Percentiles rank a stretch among this genome's conserved stretches.
Conservation (phyloP, 2,888 invertebrate species). For the Ormyrus thymus region DNA sequence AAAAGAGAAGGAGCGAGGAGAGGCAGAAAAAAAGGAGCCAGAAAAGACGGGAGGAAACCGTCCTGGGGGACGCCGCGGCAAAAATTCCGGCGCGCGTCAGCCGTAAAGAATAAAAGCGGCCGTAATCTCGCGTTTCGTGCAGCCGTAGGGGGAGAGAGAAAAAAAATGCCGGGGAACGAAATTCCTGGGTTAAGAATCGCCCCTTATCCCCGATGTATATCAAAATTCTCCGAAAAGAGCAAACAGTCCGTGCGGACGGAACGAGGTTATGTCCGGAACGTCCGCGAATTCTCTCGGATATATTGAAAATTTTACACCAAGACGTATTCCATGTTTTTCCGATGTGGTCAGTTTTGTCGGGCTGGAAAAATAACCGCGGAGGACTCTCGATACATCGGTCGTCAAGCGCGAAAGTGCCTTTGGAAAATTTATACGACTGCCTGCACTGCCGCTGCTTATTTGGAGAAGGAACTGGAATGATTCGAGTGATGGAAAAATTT, state of each 20-base stretch:
- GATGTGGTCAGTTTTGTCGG: not conserved
- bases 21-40: no score
- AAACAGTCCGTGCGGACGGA: not conserved
- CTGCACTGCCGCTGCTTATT: no score
- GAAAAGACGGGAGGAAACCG: not conserved
- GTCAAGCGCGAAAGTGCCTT: no score
- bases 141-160: not conserved
- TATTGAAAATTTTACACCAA: constrained; percentile 31
- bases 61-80: constrained; percentile 4
- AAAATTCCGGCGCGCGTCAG: constrained; percentile 20
- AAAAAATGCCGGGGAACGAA: not conserved
- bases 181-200: not conserved
- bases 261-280: no score
- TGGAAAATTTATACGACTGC: no score
- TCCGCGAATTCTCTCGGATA: constrained; percentile 1
- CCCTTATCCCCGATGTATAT: constrained; percentile 26
- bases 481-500: not conserved
- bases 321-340: not conserved
- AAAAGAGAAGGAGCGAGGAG: no score
- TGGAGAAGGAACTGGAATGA: no score
- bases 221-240: constrained; percentile 32
- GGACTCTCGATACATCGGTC: no score
- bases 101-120: constrained; percentile 14
- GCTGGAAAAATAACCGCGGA: no score
- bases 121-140: constrained; percentile 1